A percentile compares a stretch with the other conserved stretches of the same genome.
Evolutionary conservation across 2,113 vertebrate species (phyloP).

Genomic region (Hippopotamus amphibius): DNA sequence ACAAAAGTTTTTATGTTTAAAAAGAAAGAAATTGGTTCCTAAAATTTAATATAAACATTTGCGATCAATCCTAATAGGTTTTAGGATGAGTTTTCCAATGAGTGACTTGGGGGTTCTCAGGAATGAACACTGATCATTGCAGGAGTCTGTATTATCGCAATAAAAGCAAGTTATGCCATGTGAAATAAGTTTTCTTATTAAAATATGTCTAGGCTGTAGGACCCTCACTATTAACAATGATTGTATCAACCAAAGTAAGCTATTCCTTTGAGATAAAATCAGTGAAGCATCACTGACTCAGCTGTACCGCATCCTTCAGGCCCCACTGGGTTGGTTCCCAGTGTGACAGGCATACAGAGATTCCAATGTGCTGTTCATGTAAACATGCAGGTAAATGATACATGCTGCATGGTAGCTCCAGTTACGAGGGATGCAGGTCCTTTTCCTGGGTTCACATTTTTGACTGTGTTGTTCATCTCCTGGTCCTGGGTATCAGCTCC

Average conservation of each 20-base stretch:
- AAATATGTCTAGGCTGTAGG: not conserved
- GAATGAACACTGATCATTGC: not conserved
- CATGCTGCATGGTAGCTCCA: not conserved
- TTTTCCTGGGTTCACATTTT: not conserved
- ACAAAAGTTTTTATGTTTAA: not conserved
- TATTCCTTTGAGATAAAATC: not conserved
- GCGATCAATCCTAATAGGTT: not conserved
- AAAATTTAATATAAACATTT: not conserved
- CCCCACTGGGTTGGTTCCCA: not conserved
- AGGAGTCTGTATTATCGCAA: not conserved
- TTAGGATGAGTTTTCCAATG: not conserved
- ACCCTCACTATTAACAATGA: not conserved
- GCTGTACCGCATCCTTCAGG: not conserved
- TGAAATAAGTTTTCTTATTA: constrained; percentile 10
- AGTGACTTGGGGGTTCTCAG: not conserved
- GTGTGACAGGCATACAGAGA: not conserved
- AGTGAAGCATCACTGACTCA: not conserved
- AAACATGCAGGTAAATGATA: not conserved
- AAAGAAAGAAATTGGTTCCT: not conserved
- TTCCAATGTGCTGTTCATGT: not conserved
- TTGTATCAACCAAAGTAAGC: not conserved
- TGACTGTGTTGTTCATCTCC: not conserved
- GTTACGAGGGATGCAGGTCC: not conserved
- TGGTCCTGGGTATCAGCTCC: not conserved
- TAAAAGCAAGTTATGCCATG: not conserved